Evolutionary conservation across 1,140 invertebrate genomes (phyloP), one percentile per base, ranked within the genome.

Genomic region (Rhizoglyphus robini): DNA sequence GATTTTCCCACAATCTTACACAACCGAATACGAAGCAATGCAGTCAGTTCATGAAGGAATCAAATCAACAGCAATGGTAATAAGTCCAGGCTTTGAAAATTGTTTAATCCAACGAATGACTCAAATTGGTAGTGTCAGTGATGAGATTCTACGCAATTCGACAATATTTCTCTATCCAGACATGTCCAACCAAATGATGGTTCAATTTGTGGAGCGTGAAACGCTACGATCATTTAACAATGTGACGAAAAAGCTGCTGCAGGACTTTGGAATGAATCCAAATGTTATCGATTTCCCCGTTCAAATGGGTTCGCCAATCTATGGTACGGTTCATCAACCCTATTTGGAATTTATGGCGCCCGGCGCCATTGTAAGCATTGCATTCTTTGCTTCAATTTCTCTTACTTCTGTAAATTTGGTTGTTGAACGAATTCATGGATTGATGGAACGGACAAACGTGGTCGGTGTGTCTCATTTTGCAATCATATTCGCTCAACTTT

Each of bases 321-420:
- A 94, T 75, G 92, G 91, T 59, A 83, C 83, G 29, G 83, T 81
- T 69, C 81, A 87, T 70, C 88, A 90, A 20, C 89, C 87, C 66
- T 95, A 95, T 73, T 93, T 88, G 2, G 88, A 95, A 76, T 96
- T 96, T 76, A 91, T 94, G 67, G 90, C 91, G 31, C 91, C 92
- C 38, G 92, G 92, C 69, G 87, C 96, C 63, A 91, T 95, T 73
- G 77, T 95, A 68, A 93, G 90, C n/a, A 94, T 95, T 72, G 88
- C 92, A 1, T 96, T 93, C 79, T 94, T 96, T 81, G 81, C 95
- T 77, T 90, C 92, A 25, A 89, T 94, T 18, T 90, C 90, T n/a
- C 75, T 96, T 59, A 96, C 91, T 15, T 90, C 90, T 2, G 87
- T 92, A 13, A 85, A 87, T 1, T 83, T 96, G 73, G 87, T 96